phyloP scores from a whole-genome alignment of 2,888 invertebrate species.

The Eueremaeus valkanovi region DNA sequence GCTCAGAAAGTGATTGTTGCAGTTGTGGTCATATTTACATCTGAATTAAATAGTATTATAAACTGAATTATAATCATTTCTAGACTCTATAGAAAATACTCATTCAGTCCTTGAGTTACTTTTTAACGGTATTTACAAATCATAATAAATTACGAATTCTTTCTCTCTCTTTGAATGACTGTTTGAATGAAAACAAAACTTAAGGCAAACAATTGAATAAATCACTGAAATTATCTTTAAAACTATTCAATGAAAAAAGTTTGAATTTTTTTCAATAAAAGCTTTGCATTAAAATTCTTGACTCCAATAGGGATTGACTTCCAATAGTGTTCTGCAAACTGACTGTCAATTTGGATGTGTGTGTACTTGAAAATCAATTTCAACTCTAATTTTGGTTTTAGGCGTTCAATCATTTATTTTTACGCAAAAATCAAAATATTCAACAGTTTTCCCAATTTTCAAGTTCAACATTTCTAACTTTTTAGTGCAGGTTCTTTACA shows the following conservation, averaged over 20 bases:
- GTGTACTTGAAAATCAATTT: too few species aligned
- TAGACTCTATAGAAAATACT: not conserved
- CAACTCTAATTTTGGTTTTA: too few species aligned
- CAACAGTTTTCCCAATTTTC: too few species aligned
- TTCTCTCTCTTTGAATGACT: not conserved
- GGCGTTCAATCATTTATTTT: too few species aligned
- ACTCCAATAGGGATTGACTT: too few species aligned
- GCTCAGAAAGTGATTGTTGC: not conserved
- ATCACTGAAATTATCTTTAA: constrained; percentile 2
- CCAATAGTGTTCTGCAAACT: too few species aligned
- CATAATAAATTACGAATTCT: not conserved
- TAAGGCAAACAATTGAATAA: constrained; percentile 22
- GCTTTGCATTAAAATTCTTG: too few species aligned
- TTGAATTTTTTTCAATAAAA: too few species aligned
- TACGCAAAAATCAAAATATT: too few species aligned
- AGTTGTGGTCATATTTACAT: not conserved
- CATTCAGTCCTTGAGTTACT: constrained; percentile 17
- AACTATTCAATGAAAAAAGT: not conserved
- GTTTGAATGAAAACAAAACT: not conserved
- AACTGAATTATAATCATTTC: not conserved
- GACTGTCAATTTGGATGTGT: too few species aligned
- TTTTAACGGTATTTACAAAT: constrained; percentile 17
- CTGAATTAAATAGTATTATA: not conserved
- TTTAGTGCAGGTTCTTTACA: too few species aligned
- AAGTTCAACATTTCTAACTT: too few species aligned